Conservation (phyloP, 2,888 invertebrate genomes). For the Poecilobothrus nobilitatus region DNA sequence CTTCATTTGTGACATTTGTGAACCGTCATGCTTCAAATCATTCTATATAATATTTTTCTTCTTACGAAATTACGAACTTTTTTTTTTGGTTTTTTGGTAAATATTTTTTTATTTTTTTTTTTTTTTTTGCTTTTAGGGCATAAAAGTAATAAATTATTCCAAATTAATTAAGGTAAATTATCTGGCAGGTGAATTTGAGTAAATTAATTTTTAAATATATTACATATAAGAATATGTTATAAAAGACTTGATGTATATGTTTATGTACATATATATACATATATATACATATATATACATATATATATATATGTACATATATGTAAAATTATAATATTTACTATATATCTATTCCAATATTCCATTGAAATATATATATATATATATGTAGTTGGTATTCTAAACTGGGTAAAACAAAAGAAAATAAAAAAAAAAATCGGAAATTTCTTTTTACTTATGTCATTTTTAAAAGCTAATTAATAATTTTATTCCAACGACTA, state of each 20-base stretch:
- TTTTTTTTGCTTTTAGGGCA: neutral
- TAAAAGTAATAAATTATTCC: neutral
- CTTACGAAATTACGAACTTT: too few relatives aligned
- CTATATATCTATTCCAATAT: too few relatives aligned
- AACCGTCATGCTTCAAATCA: slow-evolving; percentile 3
- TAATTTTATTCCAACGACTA: too few relatives aligned
- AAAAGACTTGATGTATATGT: neutral
- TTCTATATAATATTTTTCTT: neutral
- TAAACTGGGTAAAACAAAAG: too few relatives aligned
- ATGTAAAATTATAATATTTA: too few relatives aligned
- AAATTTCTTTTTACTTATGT: neutral
- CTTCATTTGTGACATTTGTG: neutral
- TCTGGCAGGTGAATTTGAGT: slow-evolving; percentile 6
- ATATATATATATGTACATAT: too few relatives aligned
- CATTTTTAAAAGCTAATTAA: neutral
- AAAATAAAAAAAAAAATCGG: neutral
- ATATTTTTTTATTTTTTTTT: neutral
- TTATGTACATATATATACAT: too few relatives aligned
- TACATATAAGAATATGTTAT: neutral
- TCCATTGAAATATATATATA: too few relatives aligned
- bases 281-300: too few relatives aligned
- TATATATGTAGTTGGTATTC: too few relatives aligned
- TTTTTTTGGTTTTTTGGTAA: too few relatives aligned
- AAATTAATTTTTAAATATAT: slow-evolving; percentile 2
- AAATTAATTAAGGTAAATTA: slow-evolving; percentile 6